Conservation (phyloP, 2,797 vertebrate species). For the Anguilla marmorata region DNA sequence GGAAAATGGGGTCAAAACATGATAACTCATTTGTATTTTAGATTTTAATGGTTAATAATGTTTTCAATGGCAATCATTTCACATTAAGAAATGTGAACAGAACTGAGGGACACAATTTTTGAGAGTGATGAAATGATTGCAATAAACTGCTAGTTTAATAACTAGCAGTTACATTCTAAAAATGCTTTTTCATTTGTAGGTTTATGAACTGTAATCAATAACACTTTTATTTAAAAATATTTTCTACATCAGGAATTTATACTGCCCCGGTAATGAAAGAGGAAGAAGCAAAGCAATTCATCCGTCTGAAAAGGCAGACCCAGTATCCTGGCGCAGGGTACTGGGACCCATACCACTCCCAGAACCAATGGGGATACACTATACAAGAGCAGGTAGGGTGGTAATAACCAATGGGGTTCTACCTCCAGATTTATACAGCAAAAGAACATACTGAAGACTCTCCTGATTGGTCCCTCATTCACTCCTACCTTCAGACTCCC, state of each 20-base stretch:
- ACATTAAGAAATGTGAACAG: too few species aligned
- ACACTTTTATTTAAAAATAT: neutral
- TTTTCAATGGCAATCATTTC: too few species aligned
- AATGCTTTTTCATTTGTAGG: too few species aligned
- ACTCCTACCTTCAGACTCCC: neutral
- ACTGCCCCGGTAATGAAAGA: conserved; percentile 64
- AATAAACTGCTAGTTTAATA: too few species aligned
- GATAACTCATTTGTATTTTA: too few species aligned
- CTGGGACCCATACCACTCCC: conserved; percentile 66
- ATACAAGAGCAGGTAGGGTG: conserved; percentile 64
- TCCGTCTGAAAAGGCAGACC: conserved; percentile 63
- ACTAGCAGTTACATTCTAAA: too few species aligned
- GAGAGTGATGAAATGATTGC: too few species aligned
- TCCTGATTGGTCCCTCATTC: neutral
- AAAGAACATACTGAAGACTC: neutral
- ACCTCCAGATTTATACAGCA: neutral
- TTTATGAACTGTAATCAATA: neutral
- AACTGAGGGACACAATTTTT: neutral
- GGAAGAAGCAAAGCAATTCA: conserved; percentile 62
- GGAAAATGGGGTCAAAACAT: neutral
- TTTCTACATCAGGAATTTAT: conserved; percentile 55
- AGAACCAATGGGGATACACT: conserved; percentile 65
- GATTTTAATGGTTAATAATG: too few species aligned
- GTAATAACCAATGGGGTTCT: neutral
- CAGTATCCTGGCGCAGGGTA: conserved; percentile 42